Base-by-base conservation (phyloP, 1,140 invertebrate species). In the Holcopasites calliopsidis region DNA sequence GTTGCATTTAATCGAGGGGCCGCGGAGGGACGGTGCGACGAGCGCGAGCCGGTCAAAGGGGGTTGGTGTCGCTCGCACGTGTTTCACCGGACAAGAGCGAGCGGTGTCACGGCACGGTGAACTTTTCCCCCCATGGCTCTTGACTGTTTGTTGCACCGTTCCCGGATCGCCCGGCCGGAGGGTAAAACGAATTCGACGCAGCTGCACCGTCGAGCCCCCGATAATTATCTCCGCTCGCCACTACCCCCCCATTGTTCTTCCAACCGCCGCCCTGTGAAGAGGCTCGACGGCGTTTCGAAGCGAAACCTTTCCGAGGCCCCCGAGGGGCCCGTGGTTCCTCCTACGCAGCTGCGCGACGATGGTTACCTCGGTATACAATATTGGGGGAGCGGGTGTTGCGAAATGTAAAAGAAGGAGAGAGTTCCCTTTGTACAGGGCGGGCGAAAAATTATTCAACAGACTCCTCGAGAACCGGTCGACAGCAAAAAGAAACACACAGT, bases 181-280 rank as follows among this genome's bases (percentile, higher is more conserved):
- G 82, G 77, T 82, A 52, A 64, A 75, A 76, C 76, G 50, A 35
- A 70, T 79, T 75, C 72, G 72, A 33, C 28, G 82, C 80, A 83
- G 82, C 82, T 83, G 82, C 80, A 10, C 66, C 49, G 57, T n/a
- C 62, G 49, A 68, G n/a, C 58, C 49, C 28, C 62, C 47, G 81
- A 83, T 83, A 83, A 83, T 83, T 83, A 83, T 83, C 80, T 83
- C 62, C 33, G 58, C 40, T 33, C 74, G 50, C 79, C 54, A 77
- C 80, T 64, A 79, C n/a, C 76, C 8, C 76, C 76, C 80, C 65
- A 83, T 83, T 83, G 80, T 83, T 83, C 72, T 47, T 47, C 33
- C 31, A 65, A 55, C 35, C 42, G 40, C 40, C n/a, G 16, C 60
- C 26, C 7, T 35, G 13, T 7, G 10, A 13, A 57, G 23, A 28